Conservation (phyloP, 2,113 vertebrate genomes). For the Clinocottus analis region DNA sequence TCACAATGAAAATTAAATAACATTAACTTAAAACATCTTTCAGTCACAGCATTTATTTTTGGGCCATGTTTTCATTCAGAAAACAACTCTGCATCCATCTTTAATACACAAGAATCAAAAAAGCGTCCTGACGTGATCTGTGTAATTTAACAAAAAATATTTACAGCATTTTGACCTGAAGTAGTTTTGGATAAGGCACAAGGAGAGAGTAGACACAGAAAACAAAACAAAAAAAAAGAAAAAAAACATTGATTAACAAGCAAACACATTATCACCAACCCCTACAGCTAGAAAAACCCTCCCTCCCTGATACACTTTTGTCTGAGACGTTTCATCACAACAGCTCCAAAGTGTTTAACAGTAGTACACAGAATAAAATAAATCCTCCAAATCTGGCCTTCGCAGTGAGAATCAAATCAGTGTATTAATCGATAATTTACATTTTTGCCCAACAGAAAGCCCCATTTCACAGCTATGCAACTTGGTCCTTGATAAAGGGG, state of each 20-base stretch:
- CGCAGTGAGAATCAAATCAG: conserved; percentile 75
- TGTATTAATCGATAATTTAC: conserved; percentile 76
- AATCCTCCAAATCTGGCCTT: conserved; percentile 75
- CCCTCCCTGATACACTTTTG: conserved; percentile 83
- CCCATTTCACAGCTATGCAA: conserved; percentile 79
- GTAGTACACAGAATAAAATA: conserved; percentile 84
- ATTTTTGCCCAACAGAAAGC: conserved; percentile 57
- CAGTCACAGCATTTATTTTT: conserved; percentile 88
- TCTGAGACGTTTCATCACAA: conserved; percentile 74
- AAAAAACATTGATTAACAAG: conserved; percentile 71
- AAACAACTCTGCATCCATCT: conserved; percentile 75
- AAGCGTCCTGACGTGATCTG: conserved; percentile 76
- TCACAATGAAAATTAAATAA: conserved; percentile 87
- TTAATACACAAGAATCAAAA: conserved; percentile 69
- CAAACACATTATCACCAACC: conserved; percentile 73
- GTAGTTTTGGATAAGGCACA: conserved; percentile 96
- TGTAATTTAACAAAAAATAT: conserved; percentile 78
- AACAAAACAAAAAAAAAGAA: conserved; percentile 48
- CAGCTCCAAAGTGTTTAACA: conserved; percentile 84
- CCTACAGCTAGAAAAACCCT: conserved; percentile 81
- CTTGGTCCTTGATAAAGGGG: conserved; percentile 79
- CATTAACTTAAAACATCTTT: conserved; percentile 84
- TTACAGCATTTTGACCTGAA: conserved; percentile 89
- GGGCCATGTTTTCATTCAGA: conserved; percentile 78
- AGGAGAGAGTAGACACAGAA: conserved; percentile 82